These are phyloP conservation scores for Metopolophium dirhodum DNA, from an alignment of 1,140 invertebrate species.

Conservation along the genomic window DNA sequence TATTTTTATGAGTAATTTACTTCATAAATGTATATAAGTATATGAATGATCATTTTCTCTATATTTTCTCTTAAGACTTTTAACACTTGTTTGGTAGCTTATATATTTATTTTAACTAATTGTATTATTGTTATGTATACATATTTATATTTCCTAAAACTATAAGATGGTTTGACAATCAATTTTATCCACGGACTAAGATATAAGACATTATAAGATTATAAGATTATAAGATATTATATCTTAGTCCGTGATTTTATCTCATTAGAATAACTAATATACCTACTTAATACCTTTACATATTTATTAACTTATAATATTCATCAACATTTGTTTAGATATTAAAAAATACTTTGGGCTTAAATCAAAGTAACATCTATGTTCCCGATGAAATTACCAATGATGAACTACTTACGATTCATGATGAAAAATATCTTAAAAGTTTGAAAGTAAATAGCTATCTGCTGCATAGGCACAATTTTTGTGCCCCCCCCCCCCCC, in stretches of 20 bases:
- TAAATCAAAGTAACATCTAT: constrained; percentile 67
- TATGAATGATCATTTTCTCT: no score
- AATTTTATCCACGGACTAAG: background rate
- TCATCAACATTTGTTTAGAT: constrained; percentile 64
- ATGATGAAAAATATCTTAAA: constrained; percentile 75
- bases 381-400: constrained; percentile 74
- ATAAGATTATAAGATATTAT: no score
- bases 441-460: constrained; percentile 69
- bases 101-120: background rate
- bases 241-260: background rate
- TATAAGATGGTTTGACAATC: background rate
- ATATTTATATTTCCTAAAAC: background rate
- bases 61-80: background rate
- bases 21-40: no score
- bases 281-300: background rate
- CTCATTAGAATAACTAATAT: background rate
- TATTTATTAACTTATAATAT: background rate
- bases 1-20: no score
- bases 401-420: constrained; percentile 75
- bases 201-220: no score
- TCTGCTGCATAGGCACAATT: background rate
- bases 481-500: no score
- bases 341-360: constrained; percentile 66
- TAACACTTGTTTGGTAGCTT: background rate
- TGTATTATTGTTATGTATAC: background rate